phyloP scores from a whole-genome alignment of 2,797 vertebrate genomes.

The Spinus olivaceus region DNA sequence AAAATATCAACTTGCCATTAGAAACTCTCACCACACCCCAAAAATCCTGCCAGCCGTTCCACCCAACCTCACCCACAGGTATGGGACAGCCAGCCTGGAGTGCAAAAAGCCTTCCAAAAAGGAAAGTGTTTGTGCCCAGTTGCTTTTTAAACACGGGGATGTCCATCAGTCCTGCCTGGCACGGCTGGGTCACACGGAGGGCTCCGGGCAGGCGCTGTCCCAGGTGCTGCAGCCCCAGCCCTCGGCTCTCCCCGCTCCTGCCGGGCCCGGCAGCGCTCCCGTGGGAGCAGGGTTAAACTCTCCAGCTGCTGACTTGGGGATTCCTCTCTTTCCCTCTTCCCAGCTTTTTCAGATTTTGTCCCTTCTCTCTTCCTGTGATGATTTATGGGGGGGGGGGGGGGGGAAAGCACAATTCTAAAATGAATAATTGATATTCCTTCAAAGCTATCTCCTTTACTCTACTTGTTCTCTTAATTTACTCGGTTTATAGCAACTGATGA shows the following conservation, averaged over 20 bases:
- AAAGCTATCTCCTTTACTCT: slow-evolving; percentile 61
- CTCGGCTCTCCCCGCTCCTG: rapidly evolving
- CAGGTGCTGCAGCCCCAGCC: background rate
- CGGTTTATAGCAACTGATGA: slow-evolving; percentile 80
- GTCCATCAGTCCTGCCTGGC: rapidly evolving
- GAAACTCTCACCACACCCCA: background rate
- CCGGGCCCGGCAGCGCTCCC: rapidly evolving
- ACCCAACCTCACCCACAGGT: background rate
- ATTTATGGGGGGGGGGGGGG: background rate
- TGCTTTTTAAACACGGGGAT: background rate
- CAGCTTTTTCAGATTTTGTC: background rate
- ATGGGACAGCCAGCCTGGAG: background rate
- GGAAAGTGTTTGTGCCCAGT: background rate
- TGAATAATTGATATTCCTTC: slow-evolving; percentile 69
- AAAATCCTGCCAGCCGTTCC: background rate
- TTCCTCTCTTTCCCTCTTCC: background rate
- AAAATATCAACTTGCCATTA: background rate
- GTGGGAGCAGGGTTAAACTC: rapidly evolving
- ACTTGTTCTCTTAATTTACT: slow-evolving; percentile 81
- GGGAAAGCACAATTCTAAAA: slow-evolving; percentile 50
- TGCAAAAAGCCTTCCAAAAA: background rate
- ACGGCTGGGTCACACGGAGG: rapidly evolving
- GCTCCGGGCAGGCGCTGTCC: rapidly evolving
- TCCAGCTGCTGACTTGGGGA: background rate
- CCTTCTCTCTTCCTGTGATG: background rate